Percentiles rank a stretch among this genome's conserved stretches.
Evolutionary conservation across 2,888 invertebrate species (phyloP).

Genomic region (Lingula anatina): DNA sequence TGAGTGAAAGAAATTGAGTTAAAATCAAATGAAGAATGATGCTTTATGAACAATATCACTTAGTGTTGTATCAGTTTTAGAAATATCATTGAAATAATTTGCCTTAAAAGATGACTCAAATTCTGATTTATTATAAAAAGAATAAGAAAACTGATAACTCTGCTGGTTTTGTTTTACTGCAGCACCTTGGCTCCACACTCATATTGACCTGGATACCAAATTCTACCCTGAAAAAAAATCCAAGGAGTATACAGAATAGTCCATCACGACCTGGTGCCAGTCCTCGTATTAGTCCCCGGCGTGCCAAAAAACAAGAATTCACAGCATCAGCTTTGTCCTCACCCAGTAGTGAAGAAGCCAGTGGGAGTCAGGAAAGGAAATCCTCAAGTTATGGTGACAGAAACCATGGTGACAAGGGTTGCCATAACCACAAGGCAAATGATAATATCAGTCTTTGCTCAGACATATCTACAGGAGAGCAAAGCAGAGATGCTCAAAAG

Average conservation of each 20-base stretch:
- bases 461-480: conserved; percentile 17
- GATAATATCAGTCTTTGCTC: conserved; percentile 29
- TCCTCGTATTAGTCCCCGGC: conserved; percentile 32
- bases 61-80: no score
- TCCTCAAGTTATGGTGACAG: no score
- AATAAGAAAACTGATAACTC: no score
- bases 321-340: conserved; percentile 16
- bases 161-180: no score
- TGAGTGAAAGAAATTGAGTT: no score
- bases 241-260: conserved; percentile 54
- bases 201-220: conserved; percentile 95
- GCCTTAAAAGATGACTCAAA: no score
- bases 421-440: conserved; percentile 17
- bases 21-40: no score
- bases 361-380: conserved; percentile 21
- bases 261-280: conserved; percentile 36
- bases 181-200: conserved; percentile 63
- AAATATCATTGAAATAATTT: no score
- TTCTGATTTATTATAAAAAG: no score
- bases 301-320: conserved; percentile 36
- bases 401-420: conserved; percentile 4
- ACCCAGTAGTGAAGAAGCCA: conserved; percentile 24
- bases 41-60: no score
- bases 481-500: conserved; percentile 16
- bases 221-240: conserved; percentile 78